phyloP scores from a whole-genome alignment of 1,140 invertebrate genomes.

The Eumaeus atala region DNA sequence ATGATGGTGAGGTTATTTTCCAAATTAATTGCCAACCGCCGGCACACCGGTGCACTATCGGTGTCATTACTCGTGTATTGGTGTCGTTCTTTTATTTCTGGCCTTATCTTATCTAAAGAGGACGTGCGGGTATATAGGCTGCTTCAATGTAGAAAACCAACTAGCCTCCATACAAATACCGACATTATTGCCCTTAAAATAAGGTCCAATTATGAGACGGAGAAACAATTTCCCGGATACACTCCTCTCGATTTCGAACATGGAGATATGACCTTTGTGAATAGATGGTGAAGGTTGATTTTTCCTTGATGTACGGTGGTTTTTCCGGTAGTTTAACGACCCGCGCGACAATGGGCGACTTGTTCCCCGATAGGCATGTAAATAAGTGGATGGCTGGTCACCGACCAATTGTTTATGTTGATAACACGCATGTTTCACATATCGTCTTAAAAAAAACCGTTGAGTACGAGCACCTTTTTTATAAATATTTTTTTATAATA shows the following conservation, averaged over 20 bases:
- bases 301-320: constrained; percentile 25
- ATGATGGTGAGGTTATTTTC: too few species aligned
- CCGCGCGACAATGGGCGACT: constrained; percentile 58
- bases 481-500: too few species aligned
- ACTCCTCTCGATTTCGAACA: constrained; percentile 34
- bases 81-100: constrained; percentile 63
- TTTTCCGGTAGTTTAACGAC: constrained; percentile 65
- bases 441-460: constrained; percentile 2
- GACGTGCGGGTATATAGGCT: constrained; percentile 68
- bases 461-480: neutral
- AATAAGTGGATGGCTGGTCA: constrained; percentile 68
- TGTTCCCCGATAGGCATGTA: constrained; percentile 66
- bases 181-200: constrained; percentile 15
- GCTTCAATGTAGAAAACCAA: constrained; percentile 47
- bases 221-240: constrained; percentile 34
- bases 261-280: constrained; percentile 21
- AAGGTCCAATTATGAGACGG: constrained; percentile 23
- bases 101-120: constrained; percentile 73
- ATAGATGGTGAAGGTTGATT: constrained; percentile 26
- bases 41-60: constrained; percentile 32
- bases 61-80: constrained; percentile 62
- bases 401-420: constrained; percentile 46
- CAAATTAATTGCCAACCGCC: too few species aligned
- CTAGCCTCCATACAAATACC: constrained; percentile 18
- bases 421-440: constrained; percentile 34